Conservation (phyloP, 2,888 invertebrate species). For the Apodemia mormo region DNA sequence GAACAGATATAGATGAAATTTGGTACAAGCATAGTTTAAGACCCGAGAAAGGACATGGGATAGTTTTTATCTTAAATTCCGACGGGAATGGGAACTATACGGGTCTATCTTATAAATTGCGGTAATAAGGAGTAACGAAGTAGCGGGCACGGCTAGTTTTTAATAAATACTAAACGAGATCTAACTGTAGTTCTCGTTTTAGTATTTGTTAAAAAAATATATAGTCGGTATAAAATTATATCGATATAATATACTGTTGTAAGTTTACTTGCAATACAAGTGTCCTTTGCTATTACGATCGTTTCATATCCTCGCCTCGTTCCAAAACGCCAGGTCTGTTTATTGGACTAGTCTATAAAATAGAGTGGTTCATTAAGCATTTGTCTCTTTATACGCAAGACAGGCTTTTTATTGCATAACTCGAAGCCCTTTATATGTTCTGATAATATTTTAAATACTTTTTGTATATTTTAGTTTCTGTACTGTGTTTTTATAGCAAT, state of each 20-base stretch:
- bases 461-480: constrained; percentile 24
- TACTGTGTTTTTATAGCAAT: constrained; percentile 49
- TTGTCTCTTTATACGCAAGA: constrained; percentile 47
- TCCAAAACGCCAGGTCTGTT: constrained; percentile 57
- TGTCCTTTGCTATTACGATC: constrained; percentile 68
- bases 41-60: no score
- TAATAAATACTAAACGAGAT: no score
- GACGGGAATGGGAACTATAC: no score
- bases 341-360: constrained; percentile 71
- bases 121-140: no score
- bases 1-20: no score
- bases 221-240: background rate
- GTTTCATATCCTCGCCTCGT: constrained; percentile 51
- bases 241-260: constrained; percentile 44
- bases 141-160: no score
- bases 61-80: no score
- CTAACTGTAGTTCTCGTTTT: no score
- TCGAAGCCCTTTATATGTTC: constrained; percentile 51
- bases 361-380: constrained; percentile 70
- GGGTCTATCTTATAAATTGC: no score
- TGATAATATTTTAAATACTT: constrained; percentile 43
- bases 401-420: constrained; percentile 69
- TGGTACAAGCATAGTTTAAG: no score
- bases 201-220: background rate
- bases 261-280: constrained; percentile 57